Evolutionary conservation across 2,888 invertebrate genomes (phyloP).

Genomic region (Eremobia ochroleuca): DNA sequence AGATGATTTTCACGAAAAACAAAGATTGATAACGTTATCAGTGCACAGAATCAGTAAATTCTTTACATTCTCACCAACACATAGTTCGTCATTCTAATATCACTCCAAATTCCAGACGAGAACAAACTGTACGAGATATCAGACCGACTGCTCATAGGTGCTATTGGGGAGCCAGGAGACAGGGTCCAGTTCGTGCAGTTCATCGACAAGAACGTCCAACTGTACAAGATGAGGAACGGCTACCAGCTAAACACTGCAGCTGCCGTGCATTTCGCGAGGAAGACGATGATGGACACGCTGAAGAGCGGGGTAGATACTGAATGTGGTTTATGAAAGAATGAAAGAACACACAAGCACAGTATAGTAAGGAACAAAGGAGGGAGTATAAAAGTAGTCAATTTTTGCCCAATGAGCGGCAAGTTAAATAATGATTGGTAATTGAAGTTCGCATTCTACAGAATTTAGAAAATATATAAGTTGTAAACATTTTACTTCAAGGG

Average conservation of each 20-base stretch:
- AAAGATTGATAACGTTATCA: too few species aligned
- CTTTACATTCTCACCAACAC: neutral
- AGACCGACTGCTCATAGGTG: conserved; percentile 96
- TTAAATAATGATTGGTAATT: too few species aligned
- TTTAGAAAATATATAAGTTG: too few species aligned
- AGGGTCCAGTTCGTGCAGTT: conserved; percentile 98
- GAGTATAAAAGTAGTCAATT: too few species aligned
- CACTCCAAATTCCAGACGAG: conserved; percentile 93
- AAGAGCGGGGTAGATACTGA: conserved; percentile 93
- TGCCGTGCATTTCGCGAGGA: conserved; percentile 97
- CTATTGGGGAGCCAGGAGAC: conserved; percentile 97
- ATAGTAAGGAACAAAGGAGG: too few species aligned
- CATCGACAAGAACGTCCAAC: conserved; percentile 97
- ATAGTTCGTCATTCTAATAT: neutral
- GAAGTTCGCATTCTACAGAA: too few species aligned
- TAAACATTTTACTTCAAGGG: too few species aligned
- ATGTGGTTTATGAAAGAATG: too few species aligned
- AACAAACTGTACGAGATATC: conserved; percentile 97
- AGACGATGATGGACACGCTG: conserved; percentile 96
- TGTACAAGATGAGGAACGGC: conserved; percentile 98
- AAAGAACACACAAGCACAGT: too few species aligned
- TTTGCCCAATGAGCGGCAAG: too few species aligned
- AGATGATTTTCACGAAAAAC: too few species aligned
- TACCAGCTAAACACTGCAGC: conserved; percentile 97
- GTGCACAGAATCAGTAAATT: neutral